These are phyloP conservation scores for Haliclona indistincta DNA, from an alignment of 37 sponge, comb jelly and placozoan genomes.

Conservation along the genomic window DNA sequence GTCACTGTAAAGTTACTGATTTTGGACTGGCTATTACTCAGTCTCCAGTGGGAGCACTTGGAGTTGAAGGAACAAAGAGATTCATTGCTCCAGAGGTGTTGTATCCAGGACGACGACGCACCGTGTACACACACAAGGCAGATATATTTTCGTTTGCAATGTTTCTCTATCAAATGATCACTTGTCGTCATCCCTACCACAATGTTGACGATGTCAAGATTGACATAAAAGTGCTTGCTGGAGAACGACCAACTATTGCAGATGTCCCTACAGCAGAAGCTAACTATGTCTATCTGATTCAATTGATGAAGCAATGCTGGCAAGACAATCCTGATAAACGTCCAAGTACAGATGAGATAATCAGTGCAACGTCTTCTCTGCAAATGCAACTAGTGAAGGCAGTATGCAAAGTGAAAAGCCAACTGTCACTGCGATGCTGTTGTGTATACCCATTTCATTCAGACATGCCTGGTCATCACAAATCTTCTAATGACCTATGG, in stretches of 20 bases:
- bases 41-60: conserved; percentile 66
- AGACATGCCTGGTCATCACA: background rate
- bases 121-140: conserved; percentile 68
- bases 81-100: conserved; percentile 83
- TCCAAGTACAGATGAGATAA: conserved; percentile 33
- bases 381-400: conserved; percentile 44
- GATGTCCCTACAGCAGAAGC: conserved; percentile 43
- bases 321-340: conserved; percentile 44
- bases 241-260: conserved; percentile 45
- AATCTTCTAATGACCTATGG: conserved; percentile 53
- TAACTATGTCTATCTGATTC: conserved; percentile 56
- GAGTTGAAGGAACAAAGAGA: conserved; percentile 74
- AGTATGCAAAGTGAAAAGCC: conserved; percentile 29
- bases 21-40: conserved; percentile 75
- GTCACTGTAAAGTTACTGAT: conserved; percentile 86
- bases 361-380: conserved; percentile 10
- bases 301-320: conserved; percentile 76
- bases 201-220: conserved; percentile 1
- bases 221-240: conserved; percentile 35
- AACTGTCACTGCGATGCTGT: conserved; percentile 42
- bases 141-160: conserved; percentile 84
- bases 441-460: conserved; percentile 28
- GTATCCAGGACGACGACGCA: conserved; percentile 18
- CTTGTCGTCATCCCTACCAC: conserved; percentile 69
- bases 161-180: conserved; percentile 84